Base-by-base conservation (phyloP, 2,797 vertebrate species). In the Oceanodroma leucorhoa region DNA sequence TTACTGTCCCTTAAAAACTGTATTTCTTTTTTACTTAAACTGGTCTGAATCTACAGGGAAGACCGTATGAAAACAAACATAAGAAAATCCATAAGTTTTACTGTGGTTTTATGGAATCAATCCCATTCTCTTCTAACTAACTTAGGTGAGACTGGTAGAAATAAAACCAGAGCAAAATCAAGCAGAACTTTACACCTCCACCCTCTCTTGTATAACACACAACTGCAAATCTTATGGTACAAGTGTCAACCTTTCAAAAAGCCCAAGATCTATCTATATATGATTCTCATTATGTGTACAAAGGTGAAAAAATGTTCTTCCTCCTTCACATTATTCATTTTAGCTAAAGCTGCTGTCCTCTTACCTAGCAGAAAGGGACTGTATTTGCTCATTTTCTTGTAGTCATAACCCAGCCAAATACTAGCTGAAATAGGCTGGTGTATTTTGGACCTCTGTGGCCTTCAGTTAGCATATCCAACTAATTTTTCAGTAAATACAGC, bases 211-310 rank as follows among this genome's bases (percentile, higher is more conserved):
- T 29, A 18, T 10, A 84, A 67, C 2, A 54, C n/a, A 36, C 7
- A 60, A 22, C 13, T 1, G 0, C 29, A 75, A 72, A 22, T 23
- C 41, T 82, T 87, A 48, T 1, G 0, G 34, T 10, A 30, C 11
- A 84, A 79, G 9, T 2, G 14, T 18, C 64, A 71, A 4, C 34
- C 53, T 61, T 77, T 57, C 45, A 85, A 77, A 83, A 87, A 30
- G 36, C 20, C 58, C 45, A 41, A 61, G 30, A 75, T n/a, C 34
- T 75, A 62, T 5, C n/a, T 21, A 27, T 16, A 23, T 48, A 23
- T 4, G 3, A 65, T 53, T 70, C 73, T 23, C 21, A 61, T 30
- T 45, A 66, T 7, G 7, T 23, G 46, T 22, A 75, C 30, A 78
- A 29, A 14, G 5, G 27, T 32, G 14, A 32, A 77, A 76, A 78